Base-by-base conservation (phyloP, 2,113 vertebrate genomes). In the Syrrhaptes paradoxus region DNA sequence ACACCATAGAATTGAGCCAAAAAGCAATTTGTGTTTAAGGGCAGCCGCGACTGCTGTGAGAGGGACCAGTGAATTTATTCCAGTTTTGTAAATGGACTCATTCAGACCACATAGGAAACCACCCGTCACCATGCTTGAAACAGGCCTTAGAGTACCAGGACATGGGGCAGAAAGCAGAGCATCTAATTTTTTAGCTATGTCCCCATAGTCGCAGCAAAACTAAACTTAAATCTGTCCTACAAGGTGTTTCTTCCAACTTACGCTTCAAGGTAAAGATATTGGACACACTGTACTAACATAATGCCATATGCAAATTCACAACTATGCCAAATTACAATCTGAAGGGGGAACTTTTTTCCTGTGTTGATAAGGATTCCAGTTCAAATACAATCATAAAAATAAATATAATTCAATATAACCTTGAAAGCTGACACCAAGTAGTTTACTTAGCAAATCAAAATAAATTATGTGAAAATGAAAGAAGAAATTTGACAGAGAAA, bases 391-490 rank as follows among this genome's bases (percentile, higher is more conserved):
- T 21, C 58, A 90, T 38, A 86, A 86, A 95, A 95, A 86, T 71
- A 81, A 90, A 92, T 90, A 45, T 29, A 85, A 65, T 65, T 90
- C 71, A 73, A 58, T 71, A 55, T 48, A 90, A 85, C 79, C 26
- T 89, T 86, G 43, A 78, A 59, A 84, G 48, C 72, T 92, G 61
- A 77, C 65, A 85, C 22, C 55, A 77, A 89, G 68, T 12, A 54
- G 36, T 81, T 81, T 92, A 86, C 45, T 77, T 84, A 58, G 51
- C 7, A 93, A 95, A 93, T 45, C 66, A 67, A 90, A 96, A 83
- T 80, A 77, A 90, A 84, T 87, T 85, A 66, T 38, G 20, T 32
- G 54, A 76, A 90, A 97, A 71, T 48, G 13, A 84, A 93, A 70
- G 34, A 58, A 74, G 21, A 90, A 93, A 90, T 65, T 72, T 7